Evolutionary conservation across 2,113 vertebrate genomes (phyloP).

Genomic region (Lophochroa leadbeateri): DNA sequence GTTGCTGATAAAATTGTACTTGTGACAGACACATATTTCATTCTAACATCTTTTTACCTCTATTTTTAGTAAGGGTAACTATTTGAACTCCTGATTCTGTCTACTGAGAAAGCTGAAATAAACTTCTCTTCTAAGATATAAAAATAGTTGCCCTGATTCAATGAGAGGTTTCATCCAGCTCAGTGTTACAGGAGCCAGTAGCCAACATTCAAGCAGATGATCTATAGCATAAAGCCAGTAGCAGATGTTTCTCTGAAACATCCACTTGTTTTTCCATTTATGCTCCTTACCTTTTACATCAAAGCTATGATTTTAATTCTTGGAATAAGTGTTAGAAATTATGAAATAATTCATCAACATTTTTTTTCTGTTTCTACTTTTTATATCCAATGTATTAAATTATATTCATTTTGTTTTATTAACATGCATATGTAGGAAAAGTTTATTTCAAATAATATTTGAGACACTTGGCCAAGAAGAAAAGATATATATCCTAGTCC

Average conservation of each 20-base stretch:
- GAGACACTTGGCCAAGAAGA: background rate
- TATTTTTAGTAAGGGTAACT: background rate
- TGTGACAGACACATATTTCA: background rate
- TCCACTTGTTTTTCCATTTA: background rate
- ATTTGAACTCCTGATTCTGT: background rate
- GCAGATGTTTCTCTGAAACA: background rate
- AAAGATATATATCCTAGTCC: background rate
- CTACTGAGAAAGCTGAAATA: background rate
- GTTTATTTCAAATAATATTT: background rate
- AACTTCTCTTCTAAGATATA: background rate
- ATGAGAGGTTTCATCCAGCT: background rate
- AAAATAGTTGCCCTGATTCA: background rate
- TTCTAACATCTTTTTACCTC: background rate
- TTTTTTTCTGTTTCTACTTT: background rate
- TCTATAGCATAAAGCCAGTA: background rate
- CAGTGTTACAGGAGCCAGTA: background rate
- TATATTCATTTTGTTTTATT: background rate
- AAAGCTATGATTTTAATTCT: background rate
- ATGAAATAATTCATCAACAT: background rate
- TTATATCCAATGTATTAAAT: background rate
- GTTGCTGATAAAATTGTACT: background rate
- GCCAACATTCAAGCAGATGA: background rate
- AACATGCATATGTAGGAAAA: background rate
- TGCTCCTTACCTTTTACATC: background rate
- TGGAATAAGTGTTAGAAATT: background rate